phyloP scores from a whole-genome alignment of 1,140 invertebrate genomes.

The Akabosia matsudoensis region DNA sequence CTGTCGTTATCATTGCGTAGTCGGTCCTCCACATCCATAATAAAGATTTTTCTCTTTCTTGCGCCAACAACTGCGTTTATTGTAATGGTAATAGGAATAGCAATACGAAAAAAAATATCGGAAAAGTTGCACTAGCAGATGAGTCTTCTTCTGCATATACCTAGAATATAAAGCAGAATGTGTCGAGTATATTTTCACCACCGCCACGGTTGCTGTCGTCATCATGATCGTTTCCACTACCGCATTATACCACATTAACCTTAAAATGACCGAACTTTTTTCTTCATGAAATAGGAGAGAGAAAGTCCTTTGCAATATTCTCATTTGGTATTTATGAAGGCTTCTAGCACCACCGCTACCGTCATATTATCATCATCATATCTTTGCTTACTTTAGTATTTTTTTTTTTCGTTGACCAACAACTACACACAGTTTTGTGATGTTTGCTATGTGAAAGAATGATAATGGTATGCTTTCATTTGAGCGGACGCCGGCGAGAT shows the following conservation, averaged over 20 bases:
- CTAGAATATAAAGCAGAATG: constrained; percentile 21
- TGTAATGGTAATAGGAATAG: not conserved
- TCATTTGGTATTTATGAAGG: constrained; percentile 15
- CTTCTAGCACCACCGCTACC: not conserved
- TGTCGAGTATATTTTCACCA: not conserved
- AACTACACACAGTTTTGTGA: not conserved
- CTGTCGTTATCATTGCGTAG: too few relatives aligned
- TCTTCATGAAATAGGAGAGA: not conserved
- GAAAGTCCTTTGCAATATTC: constrained; percentile 4
- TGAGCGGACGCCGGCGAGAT: not conserved
- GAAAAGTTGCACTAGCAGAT: not conserved
- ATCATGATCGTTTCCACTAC: not conserved
- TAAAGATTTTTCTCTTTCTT: too few relatives aligned
- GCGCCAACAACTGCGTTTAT: not conserved
- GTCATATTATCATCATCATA: not conserved
- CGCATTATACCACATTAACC: constrained; percentile 5
- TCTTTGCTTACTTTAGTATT: not conserved
- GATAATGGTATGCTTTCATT: not conserved
- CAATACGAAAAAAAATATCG: not conserved
- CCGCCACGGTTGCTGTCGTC: not conserved
- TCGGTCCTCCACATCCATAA: too few relatives aligned
- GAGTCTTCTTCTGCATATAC: constrained; percentile 13
- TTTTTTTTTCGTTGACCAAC: not conserved
- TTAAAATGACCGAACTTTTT: constrained; percentile 22
- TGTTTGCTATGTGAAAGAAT: not conserved